Base-by-base conservation (phyloP, 2,113 vertebrate species). In the Neolamprologus modestus region DNA sequence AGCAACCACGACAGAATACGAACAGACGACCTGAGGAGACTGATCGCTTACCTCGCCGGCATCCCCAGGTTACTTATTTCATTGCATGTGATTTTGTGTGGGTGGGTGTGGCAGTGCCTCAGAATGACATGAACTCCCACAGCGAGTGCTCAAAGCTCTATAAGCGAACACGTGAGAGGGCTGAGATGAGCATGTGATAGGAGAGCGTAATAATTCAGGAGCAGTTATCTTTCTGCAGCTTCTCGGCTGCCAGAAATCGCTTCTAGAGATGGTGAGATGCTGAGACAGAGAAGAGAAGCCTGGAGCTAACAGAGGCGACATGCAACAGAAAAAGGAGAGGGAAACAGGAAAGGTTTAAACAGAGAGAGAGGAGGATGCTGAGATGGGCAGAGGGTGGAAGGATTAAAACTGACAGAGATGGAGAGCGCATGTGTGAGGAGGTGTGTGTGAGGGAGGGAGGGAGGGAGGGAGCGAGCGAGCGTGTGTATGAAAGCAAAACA, bases 1-100 rank as follows among this genome's bases (percentile, higher is more conserved):
- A 99, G 98, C 95, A 99, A 99, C 94, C 98, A 99, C 2, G 99
- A 99, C 85, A 98, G 98, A 98, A 99, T 99, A 99, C 98, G 98
- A 90, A 97, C 98, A 55, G 98, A 99, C 85, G 99, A 99, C 88
- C 97, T 99, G 87, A 96, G 98, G 92, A 98, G 97, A 90, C 97
- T 99, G 89, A 98, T 99, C 86, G 98, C 98, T 1, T 99, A 99
- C 91, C 97, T 99, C 33, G 98, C 98, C 0, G 97, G 97, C 92
- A 99, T 99, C 95, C 99, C 99, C 84, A 99, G 98, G 99, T 99
- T n/a, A 55, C 54, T 42, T 73, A 63, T 63, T 68, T 61, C 17
- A 80, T 73, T 88, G 19, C 35, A 7, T 88, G 52, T 71, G 10
- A 24, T 19, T 11, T 83, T 13, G 24, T 5, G 24, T 13, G 33